phyloP scores from a whole-genome alignment of 2,888 invertebrate genomes.

The Gymnosoma rotundatum region DNA sequence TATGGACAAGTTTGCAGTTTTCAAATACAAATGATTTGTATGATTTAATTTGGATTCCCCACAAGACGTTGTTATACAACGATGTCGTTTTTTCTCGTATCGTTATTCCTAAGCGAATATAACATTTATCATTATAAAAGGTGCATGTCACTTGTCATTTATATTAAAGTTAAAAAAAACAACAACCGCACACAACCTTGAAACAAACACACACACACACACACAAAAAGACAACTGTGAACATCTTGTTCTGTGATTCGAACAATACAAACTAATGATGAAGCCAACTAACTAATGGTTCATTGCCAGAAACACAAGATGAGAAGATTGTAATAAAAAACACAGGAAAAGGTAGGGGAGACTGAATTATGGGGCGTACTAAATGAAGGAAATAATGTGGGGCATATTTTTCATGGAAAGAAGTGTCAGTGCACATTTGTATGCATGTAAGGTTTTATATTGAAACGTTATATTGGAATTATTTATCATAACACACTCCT shows the following conservation, averaged over 20 bases:
- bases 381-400: constrained; percentile 1
- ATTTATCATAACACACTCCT: constrained; percentile 56
- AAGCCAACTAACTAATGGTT: constrained; percentile 46
- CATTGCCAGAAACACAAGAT: constrained; percentile 10
- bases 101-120: constrained; percentile 30
- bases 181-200: constrained; percentile 46
- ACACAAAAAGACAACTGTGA: constrained; percentile 19
- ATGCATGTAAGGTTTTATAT: constrained; percentile 69
- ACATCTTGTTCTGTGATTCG: constrained; percentile 38
- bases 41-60: constrained; percentile 40
- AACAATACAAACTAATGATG: constrained; percentile 51
- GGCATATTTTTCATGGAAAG: not conserved
- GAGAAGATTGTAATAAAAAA: not conserved
- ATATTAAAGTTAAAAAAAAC: constrained; percentile 9
- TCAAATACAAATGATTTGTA: constrained; percentile 55
- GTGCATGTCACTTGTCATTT: constrained; percentile 63
- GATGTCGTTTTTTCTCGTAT: not conserved
- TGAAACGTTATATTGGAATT: constrained; percentile 71
- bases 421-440: constrained; percentile 61
- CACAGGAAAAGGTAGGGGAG: not conserved
- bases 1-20: constrained; percentile 12
- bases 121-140: constrained; percentile 68
- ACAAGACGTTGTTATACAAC: constrained; percentile 7
- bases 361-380: not conserved
- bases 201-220: constrained; percentile 3